Evolutionary conservation across 2,113 vertebrate species (phyloP).

Genomic region (Microcebus lehilahytsara): DNA sequence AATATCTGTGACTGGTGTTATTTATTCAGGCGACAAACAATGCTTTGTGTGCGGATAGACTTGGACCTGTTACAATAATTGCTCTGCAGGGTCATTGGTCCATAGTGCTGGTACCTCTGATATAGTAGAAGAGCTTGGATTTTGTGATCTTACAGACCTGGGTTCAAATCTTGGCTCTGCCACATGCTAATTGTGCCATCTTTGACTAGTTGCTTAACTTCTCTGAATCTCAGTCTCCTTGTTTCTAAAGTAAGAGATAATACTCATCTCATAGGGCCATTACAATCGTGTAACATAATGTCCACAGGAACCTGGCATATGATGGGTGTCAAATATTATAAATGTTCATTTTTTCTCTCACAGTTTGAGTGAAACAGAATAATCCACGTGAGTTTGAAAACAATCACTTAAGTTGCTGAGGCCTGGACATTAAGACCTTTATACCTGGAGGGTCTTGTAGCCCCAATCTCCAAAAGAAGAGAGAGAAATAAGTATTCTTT

Average conservation of each 20-base stretch:
- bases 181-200: background rate
- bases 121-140: background rate
- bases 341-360: background rate
- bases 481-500: background rate
- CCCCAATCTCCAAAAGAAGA: background rate
- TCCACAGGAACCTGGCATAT: background rate
- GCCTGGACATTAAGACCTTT: background rate
- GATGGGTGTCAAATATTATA: background rate
- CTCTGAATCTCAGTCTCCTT: background rate
- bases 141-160: background rate
- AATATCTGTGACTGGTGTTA: background rate
- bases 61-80: background rate
- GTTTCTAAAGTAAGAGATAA: background rate
- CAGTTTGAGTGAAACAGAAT: background rate
- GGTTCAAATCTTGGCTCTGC: background rate
- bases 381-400: background rate
- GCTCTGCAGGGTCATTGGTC: background rate
- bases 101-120: background rate
- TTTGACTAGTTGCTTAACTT: background rate
- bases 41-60: background rate
- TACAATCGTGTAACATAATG: background rate
- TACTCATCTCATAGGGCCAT: accelerated
- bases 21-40: background rate
- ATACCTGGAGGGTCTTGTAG: background rate
- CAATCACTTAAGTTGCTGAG: background rate